Evolutionary conservation across 2,888 invertebrate genomes (phyloP).

Genomic region (Diaperis boleti): DNA sequence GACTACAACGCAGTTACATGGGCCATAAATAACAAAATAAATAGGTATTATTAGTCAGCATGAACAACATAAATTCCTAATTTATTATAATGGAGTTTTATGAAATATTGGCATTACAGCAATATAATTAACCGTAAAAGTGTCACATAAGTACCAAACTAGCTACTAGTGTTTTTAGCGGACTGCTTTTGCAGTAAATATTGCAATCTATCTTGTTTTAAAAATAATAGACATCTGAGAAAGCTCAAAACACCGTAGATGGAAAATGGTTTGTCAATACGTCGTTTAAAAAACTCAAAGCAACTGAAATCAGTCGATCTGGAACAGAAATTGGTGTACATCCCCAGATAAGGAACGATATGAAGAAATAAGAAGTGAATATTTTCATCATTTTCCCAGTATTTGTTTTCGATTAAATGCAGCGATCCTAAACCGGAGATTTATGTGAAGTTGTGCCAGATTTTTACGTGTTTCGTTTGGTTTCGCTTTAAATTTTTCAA

Average conservation of each 20-base stretch:
- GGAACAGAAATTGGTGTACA: slow-evolving; percentile 20
- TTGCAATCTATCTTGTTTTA: no score
- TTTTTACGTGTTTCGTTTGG: slow-evolving; percentile 44
- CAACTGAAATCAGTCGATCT: slow-evolving; percentile 9
- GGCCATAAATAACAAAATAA: neutral
- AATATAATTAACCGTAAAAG: neutral
- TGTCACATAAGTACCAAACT: neutral
- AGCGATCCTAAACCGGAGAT: slow-evolving; percentile 31
- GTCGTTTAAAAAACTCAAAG: slow-evolving; percentile 7
- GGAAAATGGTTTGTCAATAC: slow-evolving; percentile 3
- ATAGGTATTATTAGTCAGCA: neutral
- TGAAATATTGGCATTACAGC: neutral
- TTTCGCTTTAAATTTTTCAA: slow-evolving; percentile 51
- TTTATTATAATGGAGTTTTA: neutral
- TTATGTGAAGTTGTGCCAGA: slow-evolving; percentile 17
- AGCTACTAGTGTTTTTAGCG: no score
- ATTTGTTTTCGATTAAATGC: slow-evolving; percentile 45
- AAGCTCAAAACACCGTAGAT: neutral
- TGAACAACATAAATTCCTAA: neutral
- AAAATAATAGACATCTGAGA: neutral
- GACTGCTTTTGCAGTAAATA: neutral
- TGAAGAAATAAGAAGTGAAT: slow-evolving; percentile 41
- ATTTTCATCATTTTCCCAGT: slow-evolving; percentile 40
- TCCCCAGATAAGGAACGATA: slow-evolving; percentile 24
- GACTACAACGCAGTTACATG: no score